Evolutionary conservation across 1,140 invertebrate genomes (phyloP).

Genomic region (Drosophila navojoa): DNA sequence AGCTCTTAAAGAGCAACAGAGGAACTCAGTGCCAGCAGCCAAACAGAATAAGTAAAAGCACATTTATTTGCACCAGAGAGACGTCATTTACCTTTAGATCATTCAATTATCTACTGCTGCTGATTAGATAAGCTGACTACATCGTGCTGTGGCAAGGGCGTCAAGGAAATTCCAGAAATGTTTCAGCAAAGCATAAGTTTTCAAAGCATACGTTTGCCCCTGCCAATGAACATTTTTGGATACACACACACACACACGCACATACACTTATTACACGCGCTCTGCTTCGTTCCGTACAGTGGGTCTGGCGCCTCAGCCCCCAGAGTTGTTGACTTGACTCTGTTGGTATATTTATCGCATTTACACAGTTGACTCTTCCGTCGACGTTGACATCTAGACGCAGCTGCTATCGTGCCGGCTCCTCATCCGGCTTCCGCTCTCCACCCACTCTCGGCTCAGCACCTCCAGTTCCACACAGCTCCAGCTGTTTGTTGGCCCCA

Average conservation of each 20-base stretch:
- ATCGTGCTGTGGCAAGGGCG: background rate
- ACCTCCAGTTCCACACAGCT: background rate
- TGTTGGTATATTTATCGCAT: conserved; percentile 47
- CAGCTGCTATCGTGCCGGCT: conserved; percentile 1
- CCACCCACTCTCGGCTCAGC: too few species aligned
- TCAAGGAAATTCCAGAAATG: background rate
- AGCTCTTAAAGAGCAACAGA: conserved; percentile 31
- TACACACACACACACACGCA: conserved; percentile 17
- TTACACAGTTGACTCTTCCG: conserved; percentile 33
- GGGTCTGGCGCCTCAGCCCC: conserved; percentile 11
- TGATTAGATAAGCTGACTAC: background rate
- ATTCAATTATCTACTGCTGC: conserved; percentile 12
- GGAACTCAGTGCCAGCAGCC: background rate
- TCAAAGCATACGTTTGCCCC: conserved; percentile 1
- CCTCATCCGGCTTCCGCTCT: background rate
- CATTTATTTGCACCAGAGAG: background rate
- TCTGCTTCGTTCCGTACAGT: background rate
- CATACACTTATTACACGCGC: conserved; percentile 23
- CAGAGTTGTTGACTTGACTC: conserved; percentile 35
- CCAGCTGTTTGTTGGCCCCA: background rate
- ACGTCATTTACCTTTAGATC: background rate
- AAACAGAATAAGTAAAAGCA: conserved; percentile 1
- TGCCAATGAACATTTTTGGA: conserved; percentile 23
- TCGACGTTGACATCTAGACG: conserved; percentile 19
- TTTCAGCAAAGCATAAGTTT: background rate